Conservation (phyloP, 2,797 vertebrate species). For the Lepidocolaptes lacrymiger region DNA sequence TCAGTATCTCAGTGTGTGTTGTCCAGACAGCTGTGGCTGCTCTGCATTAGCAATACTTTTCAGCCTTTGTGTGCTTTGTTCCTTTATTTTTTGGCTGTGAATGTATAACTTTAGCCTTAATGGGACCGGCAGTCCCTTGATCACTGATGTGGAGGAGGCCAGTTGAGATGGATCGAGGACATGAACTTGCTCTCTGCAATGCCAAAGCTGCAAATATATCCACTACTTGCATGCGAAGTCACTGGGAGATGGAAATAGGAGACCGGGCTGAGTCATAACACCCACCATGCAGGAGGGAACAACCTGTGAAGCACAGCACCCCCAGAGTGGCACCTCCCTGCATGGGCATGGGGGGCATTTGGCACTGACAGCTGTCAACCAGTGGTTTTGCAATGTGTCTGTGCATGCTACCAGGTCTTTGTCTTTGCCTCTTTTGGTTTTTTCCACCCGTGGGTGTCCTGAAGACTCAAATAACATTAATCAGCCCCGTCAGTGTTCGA, state of each 20-base stretch:
- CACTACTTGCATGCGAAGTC: rapidly evolving
- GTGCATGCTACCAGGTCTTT: not conserved
- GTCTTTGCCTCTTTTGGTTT: not conserved
- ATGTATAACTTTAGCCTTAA: not conserved
- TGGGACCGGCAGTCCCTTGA: not conserved
- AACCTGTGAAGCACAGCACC: rapidly evolving
- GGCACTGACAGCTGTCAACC: not conserved
- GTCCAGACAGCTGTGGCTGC: not conserved
- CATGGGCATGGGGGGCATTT: rapidly evolving
- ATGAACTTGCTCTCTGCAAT: not conserved
- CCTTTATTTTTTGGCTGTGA: not conserved
- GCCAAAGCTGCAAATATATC: not conserved
- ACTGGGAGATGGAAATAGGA: rapidly evolving
- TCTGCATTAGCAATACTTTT: rapidly evolving
- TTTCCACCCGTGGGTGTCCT: not conserved
- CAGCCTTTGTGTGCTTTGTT: not conserved
- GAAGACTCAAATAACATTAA: not conserved
- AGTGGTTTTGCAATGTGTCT: rapidly evolving
- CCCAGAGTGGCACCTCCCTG: not conserved
- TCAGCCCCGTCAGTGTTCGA: rapidly evolving
- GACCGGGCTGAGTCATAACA: not conserved
- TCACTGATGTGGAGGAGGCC: not conserved
- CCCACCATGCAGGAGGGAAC: rapidly evolving
- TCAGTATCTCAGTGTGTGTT: not conserved
- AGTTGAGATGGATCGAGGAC: not conserved